A percentile compares a stretch with the other conserved stretches of the same genome.
These are phyloP conservation scores for Nannospalax galili DNA, from an alignment of 2,113 vertebrate genomes.

Conservation along the genomic window DNA sequence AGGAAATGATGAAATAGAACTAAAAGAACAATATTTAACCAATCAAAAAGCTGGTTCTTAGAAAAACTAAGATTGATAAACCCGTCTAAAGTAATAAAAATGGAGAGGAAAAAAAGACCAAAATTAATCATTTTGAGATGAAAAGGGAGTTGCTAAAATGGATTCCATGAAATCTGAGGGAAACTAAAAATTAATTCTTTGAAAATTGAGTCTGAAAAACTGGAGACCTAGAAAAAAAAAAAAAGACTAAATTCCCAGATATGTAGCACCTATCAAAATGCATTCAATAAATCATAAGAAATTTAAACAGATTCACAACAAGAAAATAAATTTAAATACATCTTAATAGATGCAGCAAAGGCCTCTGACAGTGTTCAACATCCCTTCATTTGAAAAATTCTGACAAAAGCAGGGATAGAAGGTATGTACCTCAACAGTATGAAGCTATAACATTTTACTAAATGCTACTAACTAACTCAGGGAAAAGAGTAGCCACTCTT, in stretches of 20 bases:
- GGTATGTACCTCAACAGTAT: background rate
- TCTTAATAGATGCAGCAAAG: background rate
- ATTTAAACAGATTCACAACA: background rate
- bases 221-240: too few relatives aligned
- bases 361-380: background rate
- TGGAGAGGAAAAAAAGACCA: background rate
- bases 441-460: background rate
- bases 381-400: too few relatives aligned
- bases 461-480: too few relatives aligned
- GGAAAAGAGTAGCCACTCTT: background rate
- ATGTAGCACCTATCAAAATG: background rate
- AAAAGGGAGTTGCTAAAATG: background rate
- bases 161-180: background rate
- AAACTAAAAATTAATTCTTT: background rate
- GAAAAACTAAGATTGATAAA: background rate
- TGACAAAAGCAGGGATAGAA: background rate
- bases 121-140: background rate
- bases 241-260: background rate
- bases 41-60: background rate
- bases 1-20: background rate
- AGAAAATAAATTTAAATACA: background rate
- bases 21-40: background rate
- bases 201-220: background rate
- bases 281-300: background rate
- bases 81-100: background rate